Base-by-base conservation (phyloP, 2,888 invertebrate genomes). In the Trissoscelio sp. region DNA sequence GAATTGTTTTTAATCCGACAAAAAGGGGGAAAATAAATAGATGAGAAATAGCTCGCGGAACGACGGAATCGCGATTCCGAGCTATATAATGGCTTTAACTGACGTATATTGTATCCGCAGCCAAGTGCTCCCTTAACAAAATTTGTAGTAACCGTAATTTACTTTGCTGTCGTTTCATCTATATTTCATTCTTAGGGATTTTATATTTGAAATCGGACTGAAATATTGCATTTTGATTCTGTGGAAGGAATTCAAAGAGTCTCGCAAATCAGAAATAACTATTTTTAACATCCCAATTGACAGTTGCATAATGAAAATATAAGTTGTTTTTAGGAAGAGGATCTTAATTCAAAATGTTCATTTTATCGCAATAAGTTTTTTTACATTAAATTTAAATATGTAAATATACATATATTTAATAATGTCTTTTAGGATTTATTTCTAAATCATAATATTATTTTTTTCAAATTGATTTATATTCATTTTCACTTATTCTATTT, bases 161-260 rank as follows among this genome's bases (percentile, higher is more conserved):
- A 51, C 48, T 51, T 34, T 31, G 22, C 51, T 37, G 37, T 22
- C 48, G 37, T 4, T 34, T 6, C 12, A 37, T 28, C 64, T 64
- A 51, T 37, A 51, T 20, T 51, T 64, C 48, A 64, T 64, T 51
- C 31, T 64, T 64, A 37, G 37, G 9, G 20, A 64, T 64, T 64
- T 31, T 64, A 37, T 31, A 37, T 48, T 22, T 48, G 34, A 48
- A 48, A 46, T 62, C 31, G 60, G 18, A 44, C 12, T 62, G 18
- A 62, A 62, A 62, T 62, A 62, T 46, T 62, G 18, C 46, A 46
- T 34, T 58, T 58, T 62, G 44, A 60, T 60, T 60, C 16, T 12
- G 37, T 3, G 20, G 7, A 37, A 37, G 39, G n/a, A 58, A 28
- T 37, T 28, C 18, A 28, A 28, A 44, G 11, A 48, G 48, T 12